Conservation (phyloP, 2,888 invertebrate genomes). For the Lypha dubia region DNA sequence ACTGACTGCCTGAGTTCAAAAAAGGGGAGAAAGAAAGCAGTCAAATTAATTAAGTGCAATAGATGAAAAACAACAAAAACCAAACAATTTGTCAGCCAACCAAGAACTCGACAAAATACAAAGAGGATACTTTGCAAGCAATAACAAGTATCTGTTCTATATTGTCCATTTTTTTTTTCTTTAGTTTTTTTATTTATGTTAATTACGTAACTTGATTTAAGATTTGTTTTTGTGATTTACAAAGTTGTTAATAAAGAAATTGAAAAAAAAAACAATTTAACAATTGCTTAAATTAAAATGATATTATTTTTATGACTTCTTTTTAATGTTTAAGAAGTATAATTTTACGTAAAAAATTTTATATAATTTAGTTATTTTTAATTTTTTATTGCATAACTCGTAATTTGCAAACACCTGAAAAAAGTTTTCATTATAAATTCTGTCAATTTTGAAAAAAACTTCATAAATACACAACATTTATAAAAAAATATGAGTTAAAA, state of each 20-base stretch:
- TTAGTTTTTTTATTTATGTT: constrained; percentile 1
- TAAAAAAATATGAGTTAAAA: too few relatives aligned
- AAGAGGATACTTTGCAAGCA: neutral
- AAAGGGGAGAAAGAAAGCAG: too few relatives aligned
- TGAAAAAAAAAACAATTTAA: neutral
- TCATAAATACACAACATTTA: too few relatives aligned
- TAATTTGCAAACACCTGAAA: too few relatives aligned
- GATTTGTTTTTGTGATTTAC: neutral
- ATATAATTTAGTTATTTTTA: too few relatives aligned
- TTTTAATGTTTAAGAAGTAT: too few relatives aligned
- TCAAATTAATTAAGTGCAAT: constrained; percentile 44
- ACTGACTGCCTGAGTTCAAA: neutral
- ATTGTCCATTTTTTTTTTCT: neutral
- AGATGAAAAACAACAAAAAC: constrained; percentile 22
- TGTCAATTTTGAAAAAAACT: too few relatives aligned
- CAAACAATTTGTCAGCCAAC: constrained; percentile 41
- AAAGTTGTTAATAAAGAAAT: constrained; percentile 15
- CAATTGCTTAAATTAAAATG: too few relatives aligned
- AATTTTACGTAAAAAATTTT: too few relatives aligned
- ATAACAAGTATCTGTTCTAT: constrained; percentile 19
- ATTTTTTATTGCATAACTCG: too few relatives aligned
- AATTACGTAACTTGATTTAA: neutral
- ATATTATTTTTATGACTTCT: too few relatives aligned
- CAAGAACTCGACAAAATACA: neutral
- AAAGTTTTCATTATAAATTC: too few relatives aligned